A percentile compares a stretch with the other conserved stretches of the same genome.
These are phyloP conservation scores for Parnassius apollo DNA, from an alignment of 2,888 invertebrate genomes.

Conservation along the genomic window DNA sequence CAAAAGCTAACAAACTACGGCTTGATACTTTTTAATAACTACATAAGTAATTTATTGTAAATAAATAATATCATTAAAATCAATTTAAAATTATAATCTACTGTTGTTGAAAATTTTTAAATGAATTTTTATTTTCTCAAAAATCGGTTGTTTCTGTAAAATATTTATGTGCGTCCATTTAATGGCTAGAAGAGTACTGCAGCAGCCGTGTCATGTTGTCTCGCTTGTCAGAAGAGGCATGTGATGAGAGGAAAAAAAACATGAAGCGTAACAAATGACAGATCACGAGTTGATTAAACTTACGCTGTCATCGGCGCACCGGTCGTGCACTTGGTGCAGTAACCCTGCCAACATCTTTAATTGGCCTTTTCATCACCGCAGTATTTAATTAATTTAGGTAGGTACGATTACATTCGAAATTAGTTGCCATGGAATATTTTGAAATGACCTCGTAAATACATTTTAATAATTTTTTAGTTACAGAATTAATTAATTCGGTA, in stretches of 20 bases:
- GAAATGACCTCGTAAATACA: neutral
- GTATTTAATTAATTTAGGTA: conserved; percentile 59
- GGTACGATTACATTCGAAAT: conserved; percentile 30
- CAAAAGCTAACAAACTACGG: too few species aligned
- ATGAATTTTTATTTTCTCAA: too few species aligned
- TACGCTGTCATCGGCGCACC: conserved; percentile 59
- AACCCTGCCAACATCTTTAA: conserved; percentile 66
- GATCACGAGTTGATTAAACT: conserved; percentile 66
- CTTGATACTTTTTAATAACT: too few species aligned
- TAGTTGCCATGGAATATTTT: conserved; percentile 19
- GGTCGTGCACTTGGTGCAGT: conserved; percentile 38
- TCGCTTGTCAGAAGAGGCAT: conserved; percentile 40
- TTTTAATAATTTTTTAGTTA: too few species aligned
- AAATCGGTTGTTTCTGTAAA: neutral
- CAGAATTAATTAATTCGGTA: too few species aligned
- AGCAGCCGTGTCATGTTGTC: conserved; percentile 33
- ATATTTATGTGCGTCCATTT: neutral
- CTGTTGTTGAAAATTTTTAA: too few species aligned
- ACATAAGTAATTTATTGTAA: too few species aligned
- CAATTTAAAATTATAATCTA: too few species aligned
- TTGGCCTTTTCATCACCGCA: conserved; percentile 69
- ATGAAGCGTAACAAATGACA: conserved; percentile 68
- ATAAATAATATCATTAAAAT: too few species aligned
- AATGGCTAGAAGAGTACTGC: conserved; percentile 13
- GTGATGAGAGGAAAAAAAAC: conserved; percentile 41